Evolutionary conservation across 2,888 invertebrate species (phyloP).

Genomic region (Eilema griseolum): DNA sequence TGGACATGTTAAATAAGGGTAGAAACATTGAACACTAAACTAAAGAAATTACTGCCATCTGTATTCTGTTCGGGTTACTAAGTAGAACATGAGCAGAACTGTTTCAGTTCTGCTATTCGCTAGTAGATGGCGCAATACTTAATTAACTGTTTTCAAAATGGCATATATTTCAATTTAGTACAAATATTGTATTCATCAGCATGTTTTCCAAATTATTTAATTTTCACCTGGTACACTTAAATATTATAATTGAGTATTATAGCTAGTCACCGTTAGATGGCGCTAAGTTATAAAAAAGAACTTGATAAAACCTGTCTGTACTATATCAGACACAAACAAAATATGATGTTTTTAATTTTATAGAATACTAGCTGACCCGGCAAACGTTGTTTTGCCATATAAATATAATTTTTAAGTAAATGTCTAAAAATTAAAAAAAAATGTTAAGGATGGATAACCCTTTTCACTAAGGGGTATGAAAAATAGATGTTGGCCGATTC

Average conservation of each 20-base stretch:
- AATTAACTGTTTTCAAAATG: not conserved
- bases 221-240: not conserved
- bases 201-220: not conserved
- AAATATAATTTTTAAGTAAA: no score
- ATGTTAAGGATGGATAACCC: no score
- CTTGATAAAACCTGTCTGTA: no score
- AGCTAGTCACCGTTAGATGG: slow-evolving; percentile 4
- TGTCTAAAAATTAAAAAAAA: no score
- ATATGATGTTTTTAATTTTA: no score
- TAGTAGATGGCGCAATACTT: slow-evolving; percentile 36
- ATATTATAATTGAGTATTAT: not conserved
- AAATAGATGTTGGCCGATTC: no score
- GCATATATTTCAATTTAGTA: not conserved
- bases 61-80: not conserved
- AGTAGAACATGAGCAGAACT: not conserved
- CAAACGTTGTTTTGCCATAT: no score
- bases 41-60: slow-evolving; percentile 24
- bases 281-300: not conserved
- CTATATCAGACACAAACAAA: no score
- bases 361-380: no score
- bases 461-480: no score
- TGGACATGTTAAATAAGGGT: no score
- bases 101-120: not conserved
- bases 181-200: not conserved
- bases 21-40: no score